Base-by-base conservation (phyloP, 1,140 invertebrate genomes). In the Papilio polyxenes region DNA sequence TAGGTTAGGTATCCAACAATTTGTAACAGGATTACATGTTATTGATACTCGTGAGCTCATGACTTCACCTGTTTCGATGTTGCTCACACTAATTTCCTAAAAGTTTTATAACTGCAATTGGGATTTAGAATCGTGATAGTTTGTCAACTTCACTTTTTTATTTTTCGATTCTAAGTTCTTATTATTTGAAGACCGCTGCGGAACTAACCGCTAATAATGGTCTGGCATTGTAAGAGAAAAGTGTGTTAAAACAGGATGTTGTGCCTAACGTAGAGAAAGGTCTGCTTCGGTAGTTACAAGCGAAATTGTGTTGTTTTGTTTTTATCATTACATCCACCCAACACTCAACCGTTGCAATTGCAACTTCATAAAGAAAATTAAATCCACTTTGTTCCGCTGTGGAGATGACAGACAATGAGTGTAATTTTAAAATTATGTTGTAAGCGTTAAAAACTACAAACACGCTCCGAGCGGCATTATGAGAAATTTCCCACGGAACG, bases 401-500 rank as follows among this genome's bases (percentile, higher is more conserved):
- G 40, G 74, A 81, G 83, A 69, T 86, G 75, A 53, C 76, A 84
- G 81, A 82, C 82, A 86, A 87, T 85, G 82, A 83, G 83, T 76
- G 82, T 86, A 81, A 88, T 88, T 84, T 85, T 83, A 75, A 86
- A 88, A 87, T 88, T 87, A 85, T 84, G 81, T 76, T 82, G 80
- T 69, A 72, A 82, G 40, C 85, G 75, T 82, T 78, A 53, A 83
- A 82, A 49, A 87, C 84, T 85, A 81, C 72, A 82, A 69, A 49
- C 75, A 82, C 53, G 82, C 76, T 77, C 75, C 69, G 74, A 59
- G 78, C 83, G 77, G 82, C 81, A 75, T 82, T 82, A 85, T 90
- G 88, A 85, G 88, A 91, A 90, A 85, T 85, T 85, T 91, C 90
- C 84, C 90, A 91, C 84, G 86, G 76, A 53, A 82, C 49, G 82